Base-by-base conservation (phyloP, 2,888 invertebrate genomes). In the Meliscaeva auricollis region DNA sequence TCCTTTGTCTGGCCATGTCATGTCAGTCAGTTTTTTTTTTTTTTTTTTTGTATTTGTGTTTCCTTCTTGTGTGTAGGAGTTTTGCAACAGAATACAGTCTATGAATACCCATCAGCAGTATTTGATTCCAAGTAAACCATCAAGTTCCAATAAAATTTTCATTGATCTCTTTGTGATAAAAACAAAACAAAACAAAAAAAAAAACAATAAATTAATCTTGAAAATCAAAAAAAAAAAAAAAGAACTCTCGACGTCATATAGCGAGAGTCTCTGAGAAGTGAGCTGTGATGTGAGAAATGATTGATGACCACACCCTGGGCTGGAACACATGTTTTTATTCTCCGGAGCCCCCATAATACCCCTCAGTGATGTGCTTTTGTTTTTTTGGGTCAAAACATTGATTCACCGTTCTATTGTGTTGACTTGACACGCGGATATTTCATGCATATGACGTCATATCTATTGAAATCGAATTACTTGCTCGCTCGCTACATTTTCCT, bases 371-470 rank as follows among this genome's bases (percentile, higher is more conserved):
- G 11, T 22, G 30, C 9, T 72, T 26, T 46, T 69, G 69, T 70
- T 70, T 72, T 78, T 79, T 75, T 75, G 72, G 84, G 75, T 82
- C 81, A 81, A 35, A 75, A 56, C 54, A 75, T 38, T 74, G 74
- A 75, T 79, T 78, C 77, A 74, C 73, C 38, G 73, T 74, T 62
- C 69, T 58, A 70, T 84, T 84, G 74, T 75, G 74, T 74, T 74
- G 15, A 56, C 13, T 64, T 60, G 75, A 79, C 66, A 78, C 73
- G 41, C 62, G 79, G 66, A 84, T 79, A 75, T 79, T 66, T 60
- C 66, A 44, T 56, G 30, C 62, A 60, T 60, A 79, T 84, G 79
- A 84, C 75, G 79, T 84, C 84, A 84, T 79, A 79, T 75, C 79
- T 75, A 35, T 66, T 50, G 50, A 50, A 48, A 84, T 72, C 70